Evolutionary conservation across 2,113 vertebrate species (phyloP).

Genomic region (Cebus imitator): DNA sequence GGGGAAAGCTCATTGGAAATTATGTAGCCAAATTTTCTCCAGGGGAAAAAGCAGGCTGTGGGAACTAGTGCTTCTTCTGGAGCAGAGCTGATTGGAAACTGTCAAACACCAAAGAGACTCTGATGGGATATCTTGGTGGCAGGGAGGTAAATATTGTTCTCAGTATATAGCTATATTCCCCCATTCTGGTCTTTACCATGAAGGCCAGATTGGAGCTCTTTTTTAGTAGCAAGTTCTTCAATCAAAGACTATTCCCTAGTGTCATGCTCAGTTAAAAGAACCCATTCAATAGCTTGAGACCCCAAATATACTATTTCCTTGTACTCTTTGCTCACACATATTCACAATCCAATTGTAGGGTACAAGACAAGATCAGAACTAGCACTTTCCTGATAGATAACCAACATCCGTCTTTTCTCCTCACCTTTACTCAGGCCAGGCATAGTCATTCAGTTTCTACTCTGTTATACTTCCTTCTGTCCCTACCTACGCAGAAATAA

Average conservation of each 20-base stretch:
- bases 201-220: background rate
- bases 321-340: background rate
- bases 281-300: background rate
- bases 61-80: background rate
- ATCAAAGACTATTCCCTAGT: background rate
- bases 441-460: background rate
- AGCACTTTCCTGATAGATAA: background rate
- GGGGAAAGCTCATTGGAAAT: background rate
- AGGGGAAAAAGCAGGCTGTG: background rate
- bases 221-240: background rate
- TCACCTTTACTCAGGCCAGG: background rate
- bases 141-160: background rate
- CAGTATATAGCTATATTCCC: background rate
- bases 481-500: background rate
- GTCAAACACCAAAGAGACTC: background rate
- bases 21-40: background rate
- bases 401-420: background rate
- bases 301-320: background rate
- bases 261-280: background rate
- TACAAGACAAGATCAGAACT: background rate
- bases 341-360: background rate
- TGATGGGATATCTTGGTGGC: background rate
- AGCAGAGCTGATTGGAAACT: background rate
- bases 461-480: background rate
- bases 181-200: background rate